Conservation (phyloP, 2,797 vertebrate species). For the Delichon dasypus region DNA sequence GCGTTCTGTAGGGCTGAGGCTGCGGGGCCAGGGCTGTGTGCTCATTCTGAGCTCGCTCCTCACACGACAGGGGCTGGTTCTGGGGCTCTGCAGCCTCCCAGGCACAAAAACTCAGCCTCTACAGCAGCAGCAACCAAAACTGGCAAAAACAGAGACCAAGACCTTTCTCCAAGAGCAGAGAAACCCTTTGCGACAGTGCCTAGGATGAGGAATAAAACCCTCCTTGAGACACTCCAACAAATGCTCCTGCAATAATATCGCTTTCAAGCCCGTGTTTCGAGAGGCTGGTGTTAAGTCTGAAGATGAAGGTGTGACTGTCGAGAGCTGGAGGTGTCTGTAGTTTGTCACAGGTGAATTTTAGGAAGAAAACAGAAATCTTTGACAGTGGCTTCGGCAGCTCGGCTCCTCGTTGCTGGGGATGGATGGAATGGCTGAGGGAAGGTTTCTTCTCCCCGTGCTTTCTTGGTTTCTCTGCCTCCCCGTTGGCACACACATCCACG, state of each 20-base stretch:
- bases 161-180: neutral
- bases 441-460: neutral
- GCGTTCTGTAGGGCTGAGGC: neutral
- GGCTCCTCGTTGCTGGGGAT: neutral
- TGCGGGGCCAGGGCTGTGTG: neutral
- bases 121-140: neutral
- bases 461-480: constrained; percentile 4
- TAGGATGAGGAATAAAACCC: neutral
- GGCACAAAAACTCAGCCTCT: neutral
- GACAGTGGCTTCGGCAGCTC: neutral
- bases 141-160: neutral
- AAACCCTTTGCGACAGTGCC: neutral
- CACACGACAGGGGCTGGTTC: neutral
- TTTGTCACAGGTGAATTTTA: neutral
- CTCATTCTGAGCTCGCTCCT: neutral
- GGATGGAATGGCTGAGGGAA: neutral
- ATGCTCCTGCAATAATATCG: accelerated
- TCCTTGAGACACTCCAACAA: neutral
- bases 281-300: neutral
- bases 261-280: neutral
- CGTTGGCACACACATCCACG: neutral
- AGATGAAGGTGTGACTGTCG: neutral
- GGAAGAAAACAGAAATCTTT: neutral
- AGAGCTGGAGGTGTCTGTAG: neutral
- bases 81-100: neutral